Percentiles rank a stretch among this genome's conserved stretches.
Conservation (phyloP, 2,888 invertebrate species). For the Dorcus parallelipipedus region DNA sequence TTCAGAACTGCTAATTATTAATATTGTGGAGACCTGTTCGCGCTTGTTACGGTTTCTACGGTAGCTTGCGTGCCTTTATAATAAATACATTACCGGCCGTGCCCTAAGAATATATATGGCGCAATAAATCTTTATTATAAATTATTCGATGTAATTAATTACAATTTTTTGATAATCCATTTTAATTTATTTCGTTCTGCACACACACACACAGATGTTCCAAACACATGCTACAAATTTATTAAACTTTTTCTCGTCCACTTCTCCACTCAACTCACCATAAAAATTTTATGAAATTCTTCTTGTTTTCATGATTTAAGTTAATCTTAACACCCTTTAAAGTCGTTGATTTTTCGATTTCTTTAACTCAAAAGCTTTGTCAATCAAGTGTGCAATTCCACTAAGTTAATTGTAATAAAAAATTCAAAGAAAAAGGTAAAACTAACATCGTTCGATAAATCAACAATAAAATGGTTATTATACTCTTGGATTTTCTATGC, state of each 20-base stretch:
- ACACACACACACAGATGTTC: background rate
- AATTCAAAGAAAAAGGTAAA: no score
- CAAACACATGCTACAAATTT: background rate
- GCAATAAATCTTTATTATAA: background rate
- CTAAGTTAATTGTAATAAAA: no score
- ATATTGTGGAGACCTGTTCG: background rate
- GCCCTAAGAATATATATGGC: background rate
- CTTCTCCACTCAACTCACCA: no score
- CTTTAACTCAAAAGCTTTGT: no score
- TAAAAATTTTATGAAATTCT: no score
- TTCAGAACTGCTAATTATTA: conserved; percentile 3
- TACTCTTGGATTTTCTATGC: no score
- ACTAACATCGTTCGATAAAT: no score
- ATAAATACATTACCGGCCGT: background rate
- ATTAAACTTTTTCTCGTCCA: background rate
- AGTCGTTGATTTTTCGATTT: no score
- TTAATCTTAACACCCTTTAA: no score
- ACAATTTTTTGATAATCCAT: background rate
- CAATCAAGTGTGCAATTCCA: no score
- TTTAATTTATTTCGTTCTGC: background rate
- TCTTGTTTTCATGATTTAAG: no score
- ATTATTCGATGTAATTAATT: background rate
- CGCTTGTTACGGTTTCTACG: background rate
- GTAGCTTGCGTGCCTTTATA: background rate
- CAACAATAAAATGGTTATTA: no score